Base-by-base conservation (phyloP, 2,797 vertebrate genomes). In the Alcedo quadribrachys region DNA sequence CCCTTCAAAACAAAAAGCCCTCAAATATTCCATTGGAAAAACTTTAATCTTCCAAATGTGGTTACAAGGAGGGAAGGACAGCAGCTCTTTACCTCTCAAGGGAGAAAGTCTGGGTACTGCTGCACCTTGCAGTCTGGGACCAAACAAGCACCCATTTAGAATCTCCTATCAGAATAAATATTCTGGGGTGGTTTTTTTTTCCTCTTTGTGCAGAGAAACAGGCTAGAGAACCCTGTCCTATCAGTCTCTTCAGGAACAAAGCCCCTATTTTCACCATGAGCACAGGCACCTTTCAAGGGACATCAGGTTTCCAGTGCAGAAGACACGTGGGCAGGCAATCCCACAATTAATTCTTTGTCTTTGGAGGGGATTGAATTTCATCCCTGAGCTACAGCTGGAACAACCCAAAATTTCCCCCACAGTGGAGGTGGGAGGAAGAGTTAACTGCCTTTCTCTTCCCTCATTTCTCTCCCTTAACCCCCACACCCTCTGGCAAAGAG, bases 11-110 rank as follows among this genome's bases (percentile, higher is more conserved):
- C 35, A 81, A 89, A 95, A 95, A 94, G 19, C 46, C 88, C 94
- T 90, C 45, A 93, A 89, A 94, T 92, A 89, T 76, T 95, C 92
- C 90, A 87, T 46, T 84, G 94, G 85, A 94, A 96, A 93, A 92
- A 83, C 42, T 22, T 75, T 30, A 92, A 60, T 51, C 68, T 93
- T 91, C 60, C 78, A 60, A 48, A 42, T 55, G 76, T 2, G 14
- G 58, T 70, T 76, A 85, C 30, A 90, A 75, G 58, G 19, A 81
- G 92, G 43, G 51, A 91, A 88, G 57, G 68, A 71, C 32, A 88
- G 3, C 50, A 65, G 42, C 11, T 78, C 28, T 75, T 89, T 53
- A 69, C 63, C 43, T 78, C 15, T 70, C 66, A 83, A 81, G 54
- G 80, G 2, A 76, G n/a, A 83, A 94, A 62, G 18, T 51, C 48